Evolutionary conservation across 2,888 invertebrate species (phyloP).

Genomic region (Actias luna): DNA sequence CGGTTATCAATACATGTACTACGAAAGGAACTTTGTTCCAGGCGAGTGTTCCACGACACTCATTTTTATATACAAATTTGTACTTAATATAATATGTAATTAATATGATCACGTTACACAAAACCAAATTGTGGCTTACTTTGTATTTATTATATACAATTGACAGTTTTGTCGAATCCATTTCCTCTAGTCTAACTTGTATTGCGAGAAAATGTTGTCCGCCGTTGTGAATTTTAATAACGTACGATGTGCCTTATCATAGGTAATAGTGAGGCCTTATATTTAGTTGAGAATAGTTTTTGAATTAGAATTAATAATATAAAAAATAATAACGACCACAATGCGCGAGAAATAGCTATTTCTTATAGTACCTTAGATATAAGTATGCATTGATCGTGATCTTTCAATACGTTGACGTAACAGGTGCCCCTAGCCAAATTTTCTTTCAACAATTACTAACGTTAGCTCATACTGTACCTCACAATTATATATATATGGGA

Average conservation of each 20-base stretch:
- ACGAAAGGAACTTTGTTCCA: no score
- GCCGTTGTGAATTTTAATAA: constrained; percentile 16
- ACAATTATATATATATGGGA: no score
- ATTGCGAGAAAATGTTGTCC: neutral
- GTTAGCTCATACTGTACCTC: no score
- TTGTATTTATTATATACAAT: constrained; percentile 7
- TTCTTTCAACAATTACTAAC: no score
- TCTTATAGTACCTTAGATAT: constrained; percentile 4
- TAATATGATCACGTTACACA: neutral
- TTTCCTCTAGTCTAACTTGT: constrained; percentile 36
- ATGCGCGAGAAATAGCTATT: neutral
- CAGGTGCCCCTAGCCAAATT: no score
- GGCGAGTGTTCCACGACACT: no score
- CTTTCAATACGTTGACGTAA: neutral
- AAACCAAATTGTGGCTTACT: constrained; percentile 22
- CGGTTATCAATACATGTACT: no score
- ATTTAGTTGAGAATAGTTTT: constrained; percentile 13
- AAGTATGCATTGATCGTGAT: constrained; percentile 1
- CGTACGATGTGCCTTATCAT: constrained; percentile 22
- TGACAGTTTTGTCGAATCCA: constrained; percentile 21
- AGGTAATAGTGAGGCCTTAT: constrained; percentile 32
- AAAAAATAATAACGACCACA: neutral
- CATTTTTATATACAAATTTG: constrained; percentile 25
- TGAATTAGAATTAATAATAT: neutral
- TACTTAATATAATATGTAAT: neutral